Percentiles rank a stretch among this genome's conserved stretches.
Conservation (phyloP, 2,113 vertebrate genomes). For the Conger conger region DNA sequence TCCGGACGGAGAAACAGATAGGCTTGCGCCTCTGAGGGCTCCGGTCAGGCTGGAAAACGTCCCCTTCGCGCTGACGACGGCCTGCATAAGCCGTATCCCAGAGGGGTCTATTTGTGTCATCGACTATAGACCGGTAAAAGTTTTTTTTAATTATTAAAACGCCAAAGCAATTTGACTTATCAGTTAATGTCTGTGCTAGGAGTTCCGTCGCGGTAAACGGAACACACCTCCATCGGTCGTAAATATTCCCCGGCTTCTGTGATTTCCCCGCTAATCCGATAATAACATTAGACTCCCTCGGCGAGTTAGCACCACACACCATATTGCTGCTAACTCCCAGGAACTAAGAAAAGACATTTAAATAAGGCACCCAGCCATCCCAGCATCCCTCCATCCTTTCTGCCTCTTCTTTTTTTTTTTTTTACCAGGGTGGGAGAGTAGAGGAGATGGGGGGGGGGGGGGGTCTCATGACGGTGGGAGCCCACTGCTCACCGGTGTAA, state of each 20-base stretch:
- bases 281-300: conserved; percentile 67
- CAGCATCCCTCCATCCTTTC: conserved; percentile 26
- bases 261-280: conserved; percentile 65
- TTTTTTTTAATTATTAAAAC: background rate
- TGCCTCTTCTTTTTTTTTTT: conserved; percentile 30
- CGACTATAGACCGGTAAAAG: conserved; percentile 21
- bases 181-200: background rate
- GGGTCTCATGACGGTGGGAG: conserved; percentile 22
- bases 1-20: conserved; percentile 6
- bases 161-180: conserved; percentile 16
- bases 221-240: conserved; percentile 42
- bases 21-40: conserved; percentile 31
- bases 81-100: background rate
- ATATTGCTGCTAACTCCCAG: conserved; percentile 53
- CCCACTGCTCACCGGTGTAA: background rate
- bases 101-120: background rate
- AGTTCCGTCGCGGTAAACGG: background rate
- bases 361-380: conserved; percentile 55
- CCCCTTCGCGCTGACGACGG: background rate
- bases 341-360: conserved; percentile 66
- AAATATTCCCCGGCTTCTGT: conserved; percentile 52
- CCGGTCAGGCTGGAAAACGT: conserved; percentile 1
- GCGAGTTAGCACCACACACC: conserved; percentile 65
- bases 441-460: conserved; percentile 4
- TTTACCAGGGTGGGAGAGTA: conserved; percentile 7